Evolutionary conservation across 2,113 vertebrate species (phyloP), one percentile per base, ranked within the genome.

Genomic region (Erythrocebus patas): DNA sequence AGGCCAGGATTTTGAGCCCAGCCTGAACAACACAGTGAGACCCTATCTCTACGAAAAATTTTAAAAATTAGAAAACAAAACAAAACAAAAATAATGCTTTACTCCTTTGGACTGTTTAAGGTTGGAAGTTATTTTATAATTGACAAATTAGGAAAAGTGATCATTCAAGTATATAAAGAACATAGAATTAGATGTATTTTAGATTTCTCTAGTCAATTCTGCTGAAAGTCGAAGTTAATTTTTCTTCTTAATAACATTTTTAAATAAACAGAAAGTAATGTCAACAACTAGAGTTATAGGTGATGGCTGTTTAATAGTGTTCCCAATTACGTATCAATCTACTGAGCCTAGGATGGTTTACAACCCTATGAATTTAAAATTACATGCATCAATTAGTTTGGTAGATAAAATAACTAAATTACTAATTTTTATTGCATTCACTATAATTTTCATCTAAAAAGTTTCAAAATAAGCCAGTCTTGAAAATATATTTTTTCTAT

Each of bases 351-450:
- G 68, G 45, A 75, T 50, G 40, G 64, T 78, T 95, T 93, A 72
- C 8, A 96, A 55, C 4, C 20, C 4, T 23, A 86, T 64, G 84
- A 87, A 50, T 95, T 86, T 86, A 90, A 93, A 93, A 91, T 84
- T 75, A 75, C 52, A 38, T 78, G 5, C 23, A 86, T 80, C 22
- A 72, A 23, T 48, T 84, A 89, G 9, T 85, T 17, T 94, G 78
- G 43, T 66, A 90, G 43, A 78, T 7, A 95, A 84, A 96, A 97
- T 92, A 89, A 93, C 48, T 30, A 87, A 86, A 90, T 61, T 27
- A 81, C 32, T n/a, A 68, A 91, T 52, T 92, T 88, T 89, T 94
- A 91, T 72, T 86, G 90, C 78, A 35, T 68, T 76, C 68, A 93
- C 23, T 32, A 2, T 10, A 94, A 89, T 55, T 40, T 72, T 27